Conservation (phyloP, 2,797 vertebrate genomes). For the Acipenser oxyrinchus region DNA sequence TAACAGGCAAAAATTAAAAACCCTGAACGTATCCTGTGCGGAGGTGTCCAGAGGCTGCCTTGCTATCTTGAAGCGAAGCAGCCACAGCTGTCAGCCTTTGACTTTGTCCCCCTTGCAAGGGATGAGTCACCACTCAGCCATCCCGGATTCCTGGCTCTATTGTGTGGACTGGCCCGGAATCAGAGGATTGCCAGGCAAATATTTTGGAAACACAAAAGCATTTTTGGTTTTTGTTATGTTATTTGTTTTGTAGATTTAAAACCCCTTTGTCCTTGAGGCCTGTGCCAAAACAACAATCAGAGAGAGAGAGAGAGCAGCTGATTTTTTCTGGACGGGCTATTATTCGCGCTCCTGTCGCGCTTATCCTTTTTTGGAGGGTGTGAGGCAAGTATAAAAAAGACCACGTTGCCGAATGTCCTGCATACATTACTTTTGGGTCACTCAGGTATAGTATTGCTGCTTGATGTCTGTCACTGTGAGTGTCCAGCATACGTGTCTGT, state of each 20-base stretch:
- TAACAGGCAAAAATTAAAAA: too few species aligned
- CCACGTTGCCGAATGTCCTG: neutral
- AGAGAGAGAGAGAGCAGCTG: neutral
- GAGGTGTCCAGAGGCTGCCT: too few species aligned
- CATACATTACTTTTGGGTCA: neutral
- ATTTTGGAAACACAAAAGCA: constrained; percentile 1
- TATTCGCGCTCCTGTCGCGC: neutral
- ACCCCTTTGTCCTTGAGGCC: neutral
- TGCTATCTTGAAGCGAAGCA: too few species aligned
- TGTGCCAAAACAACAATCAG: neutral
- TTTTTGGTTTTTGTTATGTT: neutral
- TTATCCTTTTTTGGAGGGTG: neutral
- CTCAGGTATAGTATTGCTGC: neutral
- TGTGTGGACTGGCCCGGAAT: neutral
- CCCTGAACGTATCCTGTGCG: too few species aligned
- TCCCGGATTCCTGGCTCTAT: neutral
- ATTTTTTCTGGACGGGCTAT: too few species aligned
- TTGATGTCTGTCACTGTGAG: too few species aligned
- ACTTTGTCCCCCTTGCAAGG: too few species aligned
- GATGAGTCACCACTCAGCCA: neutral
- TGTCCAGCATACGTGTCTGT: too few species aligned
- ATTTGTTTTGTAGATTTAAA: neutral
- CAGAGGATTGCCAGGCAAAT: neutral
- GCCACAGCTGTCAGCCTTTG: too few species aligned
- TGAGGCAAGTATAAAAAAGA: neutral